Evolutionary conservation across 2,797 vertebrate genomes (phyloP).

Genomic region (Perodicticus potto): DNA sequence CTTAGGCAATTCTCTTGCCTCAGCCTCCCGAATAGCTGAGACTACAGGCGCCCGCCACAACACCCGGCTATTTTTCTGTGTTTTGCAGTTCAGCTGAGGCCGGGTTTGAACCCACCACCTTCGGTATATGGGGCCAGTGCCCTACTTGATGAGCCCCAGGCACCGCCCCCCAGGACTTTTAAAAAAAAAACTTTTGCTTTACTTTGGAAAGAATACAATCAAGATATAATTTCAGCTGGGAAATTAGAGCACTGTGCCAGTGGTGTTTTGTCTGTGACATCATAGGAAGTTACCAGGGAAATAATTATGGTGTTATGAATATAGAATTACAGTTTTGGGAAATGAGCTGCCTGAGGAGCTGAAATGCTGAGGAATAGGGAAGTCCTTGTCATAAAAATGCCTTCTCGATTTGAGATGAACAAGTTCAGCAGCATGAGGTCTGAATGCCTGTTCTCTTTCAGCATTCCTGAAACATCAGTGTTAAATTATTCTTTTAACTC

Average conservation of each 20-base stretch:
- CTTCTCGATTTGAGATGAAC: constrained; percentile 62
- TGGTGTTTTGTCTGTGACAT: constrained; percentile 76
- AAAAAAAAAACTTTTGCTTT: constrained; percentile 37
- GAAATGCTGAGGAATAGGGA: constrained; percentile 14
- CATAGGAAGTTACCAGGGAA: constrained; percentile 77
- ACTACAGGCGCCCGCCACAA: too few species aligned
- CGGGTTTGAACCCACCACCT: too few species aligned
- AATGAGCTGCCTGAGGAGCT: constrained; percentile 58
- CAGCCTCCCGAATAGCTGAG: too few species aligned
- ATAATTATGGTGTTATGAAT: constrained; percentile 75
- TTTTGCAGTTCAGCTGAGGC: too few species aligned
- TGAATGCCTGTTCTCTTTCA: constrained; percentile 47
- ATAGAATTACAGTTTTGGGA: constrained; percentile 67
- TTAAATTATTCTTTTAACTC: constrained; percentile 77
- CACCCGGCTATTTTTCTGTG: too few species aligned
- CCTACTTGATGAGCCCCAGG: too few species aligned
- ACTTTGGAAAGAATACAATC: constrained; percentile 59
- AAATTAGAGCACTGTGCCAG: background rate
- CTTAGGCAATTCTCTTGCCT: too few species aligned
- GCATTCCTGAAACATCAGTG: constrained; percentile 66
- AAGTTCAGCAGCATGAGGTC: constrained; percentile 46
- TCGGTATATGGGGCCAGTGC: too few species aligned
- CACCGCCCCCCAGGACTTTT: too few species aligned
- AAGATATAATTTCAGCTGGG: constrained; percentile 45
- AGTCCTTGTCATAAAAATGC: constrained; percentile 44